Base-by-base conservation (phyloP, 2,797 vertebrate species). In the Eospalax fontanierii region DNA sequence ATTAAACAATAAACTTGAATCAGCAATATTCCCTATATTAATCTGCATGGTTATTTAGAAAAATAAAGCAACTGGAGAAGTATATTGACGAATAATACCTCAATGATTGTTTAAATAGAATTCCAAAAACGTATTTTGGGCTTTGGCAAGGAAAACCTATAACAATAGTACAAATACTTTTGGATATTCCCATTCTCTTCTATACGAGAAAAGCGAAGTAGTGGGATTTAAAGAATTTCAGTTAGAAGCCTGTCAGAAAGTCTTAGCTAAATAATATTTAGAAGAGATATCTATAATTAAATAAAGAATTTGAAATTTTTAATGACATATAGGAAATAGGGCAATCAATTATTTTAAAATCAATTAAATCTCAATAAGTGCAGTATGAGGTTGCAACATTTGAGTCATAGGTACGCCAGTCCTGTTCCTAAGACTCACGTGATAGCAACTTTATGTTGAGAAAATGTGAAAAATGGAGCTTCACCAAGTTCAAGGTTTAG, bases 111-210 rank as follows among this genome's bases (percentile, higher is more conserved):
- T 94, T 92, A 92, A 65, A 75, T 38, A 78, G 19, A 8, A 74
- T 10, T 59, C 22, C 22, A 0, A 4, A 92, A 87, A 81, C 5
- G 70, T 18, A 95, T 40, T 68, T 88, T 86, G n/a, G 28, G 79
- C 79, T n/a, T 0, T 33, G 8, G 12, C 4, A 79, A 76, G 87
- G 24, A 66, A 79, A 87, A 33, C 40, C 10, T 82, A 65, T 30
- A 63, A 18, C 59, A 16, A 46, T n/a, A 35, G 4, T 5, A 14
- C 18, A 74, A 30, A 82, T 2, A 22, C 0, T 40, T 76, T 16
- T 35, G 70, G 92, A 85, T 89, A 80, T 66, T 38, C 66, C 43
- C 68, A 2, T 84, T 81, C 92, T 73, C 26, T 61, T 73, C 91
- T 78, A 50, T 14, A 30, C 57, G 38, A 71, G 1, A 89, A 90